These are phyloP conservation scores for Gavialis gangeticus DNA, from an alignment of 2,113 vertebrate genomes.

Conservation along the genomic window DNA sequence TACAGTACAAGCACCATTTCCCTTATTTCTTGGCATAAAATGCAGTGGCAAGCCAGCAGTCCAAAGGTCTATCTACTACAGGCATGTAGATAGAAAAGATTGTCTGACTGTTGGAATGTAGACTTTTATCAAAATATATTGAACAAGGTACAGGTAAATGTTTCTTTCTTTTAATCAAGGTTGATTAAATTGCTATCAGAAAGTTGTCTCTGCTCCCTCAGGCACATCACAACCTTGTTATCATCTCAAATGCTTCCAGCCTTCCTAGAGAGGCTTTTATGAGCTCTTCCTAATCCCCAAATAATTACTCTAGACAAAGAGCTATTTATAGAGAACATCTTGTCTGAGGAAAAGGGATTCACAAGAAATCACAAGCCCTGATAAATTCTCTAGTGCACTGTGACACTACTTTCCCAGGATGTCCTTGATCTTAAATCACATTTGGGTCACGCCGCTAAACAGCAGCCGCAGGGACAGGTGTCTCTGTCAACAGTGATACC, in stretches of 20 bases:
- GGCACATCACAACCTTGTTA: conserved; percentile 73
- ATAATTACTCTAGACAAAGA: conserved; percentile 73
- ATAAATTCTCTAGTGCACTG: conserved; percentile 40
- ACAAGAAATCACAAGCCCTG: not conserved
- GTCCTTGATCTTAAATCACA: conserved; percentile 59
- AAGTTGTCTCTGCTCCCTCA: conserved; percentile 45
- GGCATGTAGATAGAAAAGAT: not conserved
- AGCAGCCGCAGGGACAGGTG: not conserved
- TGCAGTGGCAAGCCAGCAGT: not conserved
- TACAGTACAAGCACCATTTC: not conserved
- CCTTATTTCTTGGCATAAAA: not conserved
- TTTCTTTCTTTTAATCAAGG: conserved; percentile 73
- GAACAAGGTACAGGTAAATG: conserved; percentile 42
- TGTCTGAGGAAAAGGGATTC: conserved; percentile 60
- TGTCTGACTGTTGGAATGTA: conserved; percentile 1
- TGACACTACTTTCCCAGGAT: not conserved
- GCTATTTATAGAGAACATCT: conserved; percentile 63
- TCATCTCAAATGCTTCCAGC: conserved; percentile 73
- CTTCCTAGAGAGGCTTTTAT: conserved; percentile 72
- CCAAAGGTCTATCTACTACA: not conserved
- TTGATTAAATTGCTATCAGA: conserved; percentile 68
- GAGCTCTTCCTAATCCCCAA: conserved; percentile 77
- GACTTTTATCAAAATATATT: conserved; percentile 58
- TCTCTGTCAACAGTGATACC: not conserved
- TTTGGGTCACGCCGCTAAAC: not conserved